phyloP scores from a whole-genome alignment of 2,113 vertebrate genomes.

The Sorex fumeus region DNA sequence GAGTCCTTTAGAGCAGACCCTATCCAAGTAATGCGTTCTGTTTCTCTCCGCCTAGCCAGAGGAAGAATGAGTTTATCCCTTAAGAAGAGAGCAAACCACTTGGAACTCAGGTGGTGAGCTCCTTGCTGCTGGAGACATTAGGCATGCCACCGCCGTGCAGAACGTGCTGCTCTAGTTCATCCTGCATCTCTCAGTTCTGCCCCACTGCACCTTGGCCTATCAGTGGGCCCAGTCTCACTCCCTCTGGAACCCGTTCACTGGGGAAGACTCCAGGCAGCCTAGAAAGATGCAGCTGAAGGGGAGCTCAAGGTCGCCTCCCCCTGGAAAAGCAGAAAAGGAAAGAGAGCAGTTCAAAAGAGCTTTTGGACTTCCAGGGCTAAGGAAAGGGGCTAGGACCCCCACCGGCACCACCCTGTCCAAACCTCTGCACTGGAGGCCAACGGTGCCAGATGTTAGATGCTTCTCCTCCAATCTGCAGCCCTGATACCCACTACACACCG shows the following conservation, averaged over 20 bases:
- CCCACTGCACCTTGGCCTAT: not conserved
- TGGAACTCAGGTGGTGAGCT: not conserved
- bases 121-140: not conserved
- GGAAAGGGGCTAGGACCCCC: not conserved
- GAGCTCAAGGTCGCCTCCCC: slow-evolving; percentile 54
- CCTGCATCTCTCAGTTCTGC: not conserved
- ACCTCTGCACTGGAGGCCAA: not conserved
- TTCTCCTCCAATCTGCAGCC: not conserved
- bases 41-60: not conserved
- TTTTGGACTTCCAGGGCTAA: not conserved
- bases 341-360: not conserved
- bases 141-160: accelerated
- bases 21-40: not conserved
- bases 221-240: not conserved
- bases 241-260: slow-evolving; percentile 10
- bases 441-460: not conserved
- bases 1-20: not conserved
- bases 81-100: not conserved
- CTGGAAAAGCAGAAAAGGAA: not conserved
- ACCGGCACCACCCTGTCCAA: too few species aligned
- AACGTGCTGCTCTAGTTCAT: not conserved
- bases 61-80: not conserved
- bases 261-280: slow-evolving; percentile 39
- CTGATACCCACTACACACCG: not conserved
- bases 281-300: slow-evolving; percentile 46